Percentiles rank a stretch among this genome's conserved stretches.
phyloP scores from a whole-genome alignment of 2,113 vertebrate species.

The Cervus canadensis region DNA sequence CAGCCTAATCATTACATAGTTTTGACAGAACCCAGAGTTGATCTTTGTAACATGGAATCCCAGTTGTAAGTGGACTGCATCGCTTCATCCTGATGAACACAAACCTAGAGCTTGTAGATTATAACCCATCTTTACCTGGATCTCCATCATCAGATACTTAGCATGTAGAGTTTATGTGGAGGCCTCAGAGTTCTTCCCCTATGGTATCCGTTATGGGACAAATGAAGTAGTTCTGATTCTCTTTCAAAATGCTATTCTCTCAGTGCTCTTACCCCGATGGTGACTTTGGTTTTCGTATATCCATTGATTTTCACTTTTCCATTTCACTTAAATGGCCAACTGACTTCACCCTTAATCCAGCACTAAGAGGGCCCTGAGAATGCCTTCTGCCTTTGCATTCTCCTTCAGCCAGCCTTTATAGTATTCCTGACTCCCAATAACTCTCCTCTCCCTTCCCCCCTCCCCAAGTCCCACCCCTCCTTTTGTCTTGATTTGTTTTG shows the following conservation, averaged over 20 bases:
- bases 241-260: not conserved
- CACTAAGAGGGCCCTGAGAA: no score
- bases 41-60: not conserved
- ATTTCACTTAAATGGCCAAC: not conserved
- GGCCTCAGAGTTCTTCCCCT: not conserved
- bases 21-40: not conserved
- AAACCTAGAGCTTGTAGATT: no score
- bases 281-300: not conserved
- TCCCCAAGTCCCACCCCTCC: accelerated
- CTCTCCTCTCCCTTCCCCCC: accelerated
- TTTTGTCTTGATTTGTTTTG: not conserved
- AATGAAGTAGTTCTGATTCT: not conserved
- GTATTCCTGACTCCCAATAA: accelerated
- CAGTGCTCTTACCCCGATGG: not conserved
- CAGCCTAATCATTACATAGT: not conserved
- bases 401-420: not conserved
- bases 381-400: not conserved
- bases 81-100: not conserved
- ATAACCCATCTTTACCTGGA: not conserved
- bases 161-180: not conserved
- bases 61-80: not conserved
- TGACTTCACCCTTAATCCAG: not conserved
- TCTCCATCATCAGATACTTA: not conserved
- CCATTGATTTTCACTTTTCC: not conserved
- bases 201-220: not conserved